Evolutionary conservation across 2,797 vertebrate genomes (phyloP).

Genomic region (Phyllotis vaccarum): DNA sequence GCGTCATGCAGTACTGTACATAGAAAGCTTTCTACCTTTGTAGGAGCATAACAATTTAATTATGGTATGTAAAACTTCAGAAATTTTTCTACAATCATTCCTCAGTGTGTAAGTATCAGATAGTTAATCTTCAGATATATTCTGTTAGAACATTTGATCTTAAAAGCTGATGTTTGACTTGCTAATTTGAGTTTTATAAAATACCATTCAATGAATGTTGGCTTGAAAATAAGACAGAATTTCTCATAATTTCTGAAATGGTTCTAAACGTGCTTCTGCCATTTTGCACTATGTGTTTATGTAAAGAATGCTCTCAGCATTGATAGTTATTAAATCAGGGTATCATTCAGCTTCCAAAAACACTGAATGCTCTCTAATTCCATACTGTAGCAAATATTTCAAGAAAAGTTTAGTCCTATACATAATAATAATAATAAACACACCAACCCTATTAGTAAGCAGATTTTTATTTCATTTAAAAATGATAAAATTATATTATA

Average conservation of each 20-base stretch:
- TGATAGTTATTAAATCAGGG: background rate
- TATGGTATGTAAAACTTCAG: background rate
- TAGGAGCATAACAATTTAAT: background rate
- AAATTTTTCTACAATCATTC: background rate
- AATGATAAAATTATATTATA: background rate
- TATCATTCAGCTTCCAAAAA: background rate
- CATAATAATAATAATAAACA: background rate
- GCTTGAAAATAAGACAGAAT: background rate
- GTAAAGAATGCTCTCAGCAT: background rate
- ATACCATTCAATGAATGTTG: background rate
- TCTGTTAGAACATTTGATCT: background rate
- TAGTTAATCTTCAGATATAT: background rate
- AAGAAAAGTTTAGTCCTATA: background rate
- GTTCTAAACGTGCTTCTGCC: background rate
- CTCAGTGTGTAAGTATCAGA: background rate
- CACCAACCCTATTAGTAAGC: background rate
- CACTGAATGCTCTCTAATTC: background rate
- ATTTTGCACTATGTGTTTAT: background rate
- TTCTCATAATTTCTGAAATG: background rate
- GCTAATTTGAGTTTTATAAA: background rate
- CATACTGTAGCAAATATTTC: background rate
- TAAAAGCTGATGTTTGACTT: background rate
- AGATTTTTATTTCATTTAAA: background rate
- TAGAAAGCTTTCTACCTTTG: background rate
- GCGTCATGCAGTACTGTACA: background rate